These are phyloP conservation scores for Zosterops japonicus DNA, from an alignment of 2,113 vertebrate species.

Conservation along the genomic window DNA sequence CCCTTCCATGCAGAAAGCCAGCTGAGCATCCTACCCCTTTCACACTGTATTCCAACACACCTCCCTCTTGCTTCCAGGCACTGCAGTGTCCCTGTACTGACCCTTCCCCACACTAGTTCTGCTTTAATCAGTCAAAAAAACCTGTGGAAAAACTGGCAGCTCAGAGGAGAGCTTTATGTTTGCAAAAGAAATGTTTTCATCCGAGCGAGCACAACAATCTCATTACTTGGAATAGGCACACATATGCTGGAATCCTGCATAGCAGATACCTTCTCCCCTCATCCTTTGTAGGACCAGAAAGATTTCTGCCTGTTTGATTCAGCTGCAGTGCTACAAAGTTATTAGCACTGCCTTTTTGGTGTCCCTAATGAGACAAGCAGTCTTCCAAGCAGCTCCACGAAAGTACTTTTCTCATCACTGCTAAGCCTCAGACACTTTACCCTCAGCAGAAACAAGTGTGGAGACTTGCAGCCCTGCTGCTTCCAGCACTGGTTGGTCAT, in stretches of 20 bases:
- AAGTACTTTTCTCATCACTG: background rate
- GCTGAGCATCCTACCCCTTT: background rate
- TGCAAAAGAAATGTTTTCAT: background rate
- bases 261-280: background rate
- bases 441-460: background rate
- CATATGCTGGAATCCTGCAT: background rate
- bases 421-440: background rate
- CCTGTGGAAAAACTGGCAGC: background rate
- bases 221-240: background rate
- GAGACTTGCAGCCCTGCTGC: background rate
- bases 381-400: background rate
- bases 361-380: background rate
- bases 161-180: background rate
- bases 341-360: background rate
- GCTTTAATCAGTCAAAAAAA: background rate
- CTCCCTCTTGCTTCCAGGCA: background rate
- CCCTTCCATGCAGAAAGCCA: background rate
- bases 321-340: background rate
- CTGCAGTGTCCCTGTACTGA: background rate
- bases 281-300: background rate
- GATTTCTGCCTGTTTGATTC: constrained; percentile 1
- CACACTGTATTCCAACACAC: background rate
- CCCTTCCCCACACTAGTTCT: background rate
- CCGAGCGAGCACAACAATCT: background rate
- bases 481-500: background rate